Evolutionary conservation across 2,113 vertebrate species (phyloP), one percentile per base, ranked within the genome.

Genomic region (Turdus rufiventris): DNA sequence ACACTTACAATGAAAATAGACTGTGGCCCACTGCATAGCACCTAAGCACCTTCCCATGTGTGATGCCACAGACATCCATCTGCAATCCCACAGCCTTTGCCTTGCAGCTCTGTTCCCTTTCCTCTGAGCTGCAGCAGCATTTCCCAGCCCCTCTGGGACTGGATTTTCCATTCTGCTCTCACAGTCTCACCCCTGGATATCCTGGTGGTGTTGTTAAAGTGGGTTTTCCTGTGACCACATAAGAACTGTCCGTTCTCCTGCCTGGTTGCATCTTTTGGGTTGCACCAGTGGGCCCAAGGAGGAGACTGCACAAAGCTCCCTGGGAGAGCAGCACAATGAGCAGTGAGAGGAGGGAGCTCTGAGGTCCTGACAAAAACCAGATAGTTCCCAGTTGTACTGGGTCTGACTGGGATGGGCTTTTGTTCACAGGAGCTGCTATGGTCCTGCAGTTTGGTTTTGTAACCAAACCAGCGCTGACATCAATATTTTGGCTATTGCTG

Each of bases 301-400:
- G 1, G 0, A 17, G 12, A 24, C 15, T 12, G 34, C 48, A 29
- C 43, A 76, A 60, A 72, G 19, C 5, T 34, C 36, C 21, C 15
- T 2, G 8, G 31, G 10, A 0, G 2, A 53, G 21, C 43, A 79
- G 11, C n/a, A 15, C 12, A 21, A 43, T 1, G 0, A 74, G 16
- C 42, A 71, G 28, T 0, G n/a, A 66, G n/a, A 28, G 9, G 24
- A 78, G 26, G 26, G 26, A 70, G 21, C 14, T 29, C 31, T 68
- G 18, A 67, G 25, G 6, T 56, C 6, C 63, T 56, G 18, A 65
- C 3, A 45, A 34, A 56, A 80, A 60, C 0, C 6, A 47, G 7
- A 10, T 0, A 25, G 7, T 8, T 66, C 10, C 31, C 24, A 70
- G 1, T 6, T 24, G 4, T 8, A 47, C 48, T 47, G 45, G 31